phyloP scores from a whole-genome alignment of 2,113 vertebrate species.

The Heloderma charlesbogerti region DNA sequence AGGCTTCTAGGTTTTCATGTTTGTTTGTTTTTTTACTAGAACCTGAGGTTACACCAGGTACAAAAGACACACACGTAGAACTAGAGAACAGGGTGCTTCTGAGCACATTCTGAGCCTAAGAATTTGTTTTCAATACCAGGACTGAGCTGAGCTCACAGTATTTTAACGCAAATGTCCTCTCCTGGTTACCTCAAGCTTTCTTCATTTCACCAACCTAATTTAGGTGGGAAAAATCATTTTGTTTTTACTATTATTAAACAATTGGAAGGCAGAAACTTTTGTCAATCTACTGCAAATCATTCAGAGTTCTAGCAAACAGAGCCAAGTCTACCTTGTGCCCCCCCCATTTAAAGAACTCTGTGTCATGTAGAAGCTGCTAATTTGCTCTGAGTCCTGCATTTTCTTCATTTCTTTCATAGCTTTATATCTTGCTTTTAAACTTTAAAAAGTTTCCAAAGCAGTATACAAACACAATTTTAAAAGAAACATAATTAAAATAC shows the following conservation, averaged over 20 bases:
- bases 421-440: not conserved
- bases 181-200: not conserved
- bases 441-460: not conserved
- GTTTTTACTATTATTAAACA: not conserved
- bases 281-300: not conserved
- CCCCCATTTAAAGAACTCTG: not conserved
- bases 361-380: conserved; percentile 36
- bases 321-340: not conserved
- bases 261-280: no score
- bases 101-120: no score
- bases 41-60: not conserved
- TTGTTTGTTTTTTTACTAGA: no score
- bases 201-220: not conserved
- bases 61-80: not conserved
- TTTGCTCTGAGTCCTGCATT: not conserved
- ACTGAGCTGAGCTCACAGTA: no score
- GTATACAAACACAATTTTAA: not conserved
- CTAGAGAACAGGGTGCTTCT: not conserved
- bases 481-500: not conserved
- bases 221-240: not conserved
- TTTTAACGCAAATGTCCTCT: not conserved
- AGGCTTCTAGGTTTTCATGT: not conserved
- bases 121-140: not conserved
- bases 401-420: not conserved
- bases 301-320: not conserved